These are phyloP conservation scores for Lasaia peninsularis DNA, from an alignment of 1,140 invertebrate species.

Conservation along the genomic window DNA sequence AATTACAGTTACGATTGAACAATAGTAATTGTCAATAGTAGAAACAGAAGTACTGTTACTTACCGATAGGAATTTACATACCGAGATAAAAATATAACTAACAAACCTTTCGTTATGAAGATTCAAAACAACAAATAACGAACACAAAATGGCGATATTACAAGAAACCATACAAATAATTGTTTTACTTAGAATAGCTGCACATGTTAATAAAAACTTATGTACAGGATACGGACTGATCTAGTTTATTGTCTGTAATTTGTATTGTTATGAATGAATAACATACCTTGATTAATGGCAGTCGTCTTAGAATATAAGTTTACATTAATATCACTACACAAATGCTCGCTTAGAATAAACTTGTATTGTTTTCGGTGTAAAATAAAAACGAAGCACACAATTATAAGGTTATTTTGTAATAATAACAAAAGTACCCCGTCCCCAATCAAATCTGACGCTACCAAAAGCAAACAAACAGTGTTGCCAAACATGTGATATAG, in stretches of 20 bases:
- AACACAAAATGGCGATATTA: conserved; percentile 51
- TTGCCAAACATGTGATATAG: conserved; percentile 11
- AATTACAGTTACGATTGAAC: conserved; percentile 9
- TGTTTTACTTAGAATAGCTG: conserved; percentile 49
- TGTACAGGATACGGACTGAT: conserved; percentile 36
- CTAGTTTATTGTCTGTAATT: conserved; percentile 40
- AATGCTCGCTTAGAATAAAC: conserved; percentile 21
- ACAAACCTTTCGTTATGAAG: not conserved
- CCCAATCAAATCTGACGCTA: conserved; percentile 32
- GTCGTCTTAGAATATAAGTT: conserved; percentile 20
- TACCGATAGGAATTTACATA: not conserved
- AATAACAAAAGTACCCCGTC: conserved; percentile 47
- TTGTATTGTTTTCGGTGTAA: conserved; percentile 42
- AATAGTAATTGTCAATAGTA: conserved; percentile 7
- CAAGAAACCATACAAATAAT: conserved; percentile 47
- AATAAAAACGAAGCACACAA: conserved; percentile 50
- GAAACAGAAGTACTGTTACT: conserved; percentile 11
- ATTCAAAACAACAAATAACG: conserved; percentile 5
- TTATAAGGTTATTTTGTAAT: conserved; percentile 59
- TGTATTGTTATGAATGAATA: conserved; percentile 43
- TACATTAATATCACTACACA: conserved; percentile 21
- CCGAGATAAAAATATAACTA: not conserved
- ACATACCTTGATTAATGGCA: conserved; percentile 32
- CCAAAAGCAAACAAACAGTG: conserved; percentile 14
- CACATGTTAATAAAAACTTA: conserved; percentile 56